Evolutionary conservation across 2,797 vertebrate genomes (phyloP).

Genomic region (Vespertilio murinus): DNA sequence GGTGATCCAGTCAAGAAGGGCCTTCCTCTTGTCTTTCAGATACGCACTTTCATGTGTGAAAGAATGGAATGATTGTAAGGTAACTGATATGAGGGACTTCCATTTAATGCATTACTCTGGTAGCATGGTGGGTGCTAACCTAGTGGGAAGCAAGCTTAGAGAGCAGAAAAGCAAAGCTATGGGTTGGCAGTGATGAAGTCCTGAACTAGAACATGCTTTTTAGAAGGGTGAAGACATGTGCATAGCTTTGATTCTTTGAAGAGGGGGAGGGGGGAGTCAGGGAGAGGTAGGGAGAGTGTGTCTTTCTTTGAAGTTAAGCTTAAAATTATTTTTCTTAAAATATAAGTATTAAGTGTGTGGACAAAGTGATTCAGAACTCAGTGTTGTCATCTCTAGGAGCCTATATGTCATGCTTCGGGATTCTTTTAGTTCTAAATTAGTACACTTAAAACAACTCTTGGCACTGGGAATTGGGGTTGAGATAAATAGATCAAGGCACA

Average conservation of each 20-base stretch:
- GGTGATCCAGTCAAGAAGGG: not conserved
- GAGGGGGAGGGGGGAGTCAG: too few relatives aligned
- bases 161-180: not conserved
- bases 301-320: not conserved
- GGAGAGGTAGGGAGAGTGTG: not conserved
- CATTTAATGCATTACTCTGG: not conserved
- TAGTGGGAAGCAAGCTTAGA: not conserved
- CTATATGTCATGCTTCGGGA: not conserved
- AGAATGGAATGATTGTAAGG: not conserved
- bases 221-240: not conserved
- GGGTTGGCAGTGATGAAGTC: not conserved
- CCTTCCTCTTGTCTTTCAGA: not conserved
- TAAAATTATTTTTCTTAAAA: not conserved
- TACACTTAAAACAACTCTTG: not conserved
- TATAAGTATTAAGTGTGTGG: not conserved
- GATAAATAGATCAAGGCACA: not conserved
- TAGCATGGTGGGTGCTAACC: not conserved
- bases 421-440: not conserved
- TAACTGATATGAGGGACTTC: not conserved
- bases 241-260: not conserved
- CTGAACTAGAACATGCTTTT: not conserved
- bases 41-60: not conserved
- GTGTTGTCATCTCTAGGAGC: not conserved
- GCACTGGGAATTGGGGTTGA: not conserved
- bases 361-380: not conserved